Percentiles rank a stretch among this genome's conserved stretches.
phyloP scores from a whole-genome alignment of 2,797 vertebrate species.

The Pantherophis alleghaniensis region DNA sequence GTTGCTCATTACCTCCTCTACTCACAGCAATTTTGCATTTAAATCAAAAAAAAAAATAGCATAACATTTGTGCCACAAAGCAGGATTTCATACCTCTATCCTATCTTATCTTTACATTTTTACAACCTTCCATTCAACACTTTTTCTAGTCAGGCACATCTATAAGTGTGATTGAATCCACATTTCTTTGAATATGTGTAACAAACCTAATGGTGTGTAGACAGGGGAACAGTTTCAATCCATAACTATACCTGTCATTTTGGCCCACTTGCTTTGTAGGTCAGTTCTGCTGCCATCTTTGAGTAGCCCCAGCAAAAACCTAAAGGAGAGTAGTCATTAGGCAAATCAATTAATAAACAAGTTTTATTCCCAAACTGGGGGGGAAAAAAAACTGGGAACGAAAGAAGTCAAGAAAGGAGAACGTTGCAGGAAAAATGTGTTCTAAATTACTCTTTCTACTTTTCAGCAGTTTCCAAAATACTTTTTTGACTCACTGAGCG shows the following conservation, averaged over 20 bases:
- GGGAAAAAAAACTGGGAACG: not conserved
- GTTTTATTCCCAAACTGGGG: not conserved
- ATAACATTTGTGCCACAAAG: not conserved
- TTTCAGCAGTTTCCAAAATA: constrained; percentile 42
- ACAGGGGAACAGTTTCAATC: not conserved
- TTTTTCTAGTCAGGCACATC: not conserved
- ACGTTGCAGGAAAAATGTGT: not conserved
- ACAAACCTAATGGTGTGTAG: not conserved
- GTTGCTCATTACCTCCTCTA: not conserved
- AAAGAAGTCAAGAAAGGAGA: not conserved
- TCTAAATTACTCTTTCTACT: constrained; percentile 35
- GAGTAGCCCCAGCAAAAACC: not conserved
- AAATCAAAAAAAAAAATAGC: not conserved
- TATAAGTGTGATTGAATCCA: not conserved
- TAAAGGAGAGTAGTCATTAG: not conserved
- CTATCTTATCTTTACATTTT: not conserved
- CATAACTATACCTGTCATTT: not conserved
- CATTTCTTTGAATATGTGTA: not conserved
- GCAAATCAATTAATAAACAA: not conserved
- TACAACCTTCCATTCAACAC: not conserved
- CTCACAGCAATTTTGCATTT: not conserved
- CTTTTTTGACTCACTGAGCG: constrained; percentile 26
- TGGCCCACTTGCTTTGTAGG: not conserved
- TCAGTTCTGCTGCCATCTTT: not conserved
- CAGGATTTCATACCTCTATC: too few relatives aligned